Percentiles rank a stretch among this genome's conserved stretches.
Evolutionary conservation across 2,113 vertebrate species (phyloP).

Genomic region (Chroicocephalus ridibundus): DNA sequence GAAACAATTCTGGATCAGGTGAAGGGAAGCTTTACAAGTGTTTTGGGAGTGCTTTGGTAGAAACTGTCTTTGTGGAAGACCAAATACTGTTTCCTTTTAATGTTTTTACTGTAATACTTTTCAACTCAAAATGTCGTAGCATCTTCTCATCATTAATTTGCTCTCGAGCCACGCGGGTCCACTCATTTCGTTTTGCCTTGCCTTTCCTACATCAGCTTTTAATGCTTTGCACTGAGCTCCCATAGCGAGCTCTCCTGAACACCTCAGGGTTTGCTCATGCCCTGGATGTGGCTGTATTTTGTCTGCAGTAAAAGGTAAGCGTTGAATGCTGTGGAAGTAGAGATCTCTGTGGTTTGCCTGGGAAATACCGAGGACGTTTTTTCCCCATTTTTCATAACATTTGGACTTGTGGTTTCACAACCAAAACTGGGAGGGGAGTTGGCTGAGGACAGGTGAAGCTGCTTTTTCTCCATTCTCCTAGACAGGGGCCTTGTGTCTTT

Average conservation of each 20-base stretch:
- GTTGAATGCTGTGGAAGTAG: not conserved
- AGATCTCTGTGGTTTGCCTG: not conserved
- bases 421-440: not conserved
- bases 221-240: not conserved
- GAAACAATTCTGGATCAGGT: not conserved
- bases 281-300: not conserved
- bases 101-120: not conserved
- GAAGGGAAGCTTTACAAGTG: not conserved
- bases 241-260: not conserved
- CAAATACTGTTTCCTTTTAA: not conserved
- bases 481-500: not conserved
- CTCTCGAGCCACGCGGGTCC: no score
- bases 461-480: not conserved
- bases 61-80: not conserved
- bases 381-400: not conserved
- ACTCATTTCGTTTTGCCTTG: fast-evolving
- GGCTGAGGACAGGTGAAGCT: not conserved
- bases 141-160: not conserved
- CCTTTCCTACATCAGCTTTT: not conserved
- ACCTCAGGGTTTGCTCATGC: not conserved
- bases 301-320: not conserved
- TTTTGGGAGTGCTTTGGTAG: not conserved
- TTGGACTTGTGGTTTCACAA: not conserved
- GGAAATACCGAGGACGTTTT: not conserved
- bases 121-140: not conserved